A percentile compares a stretch with the other conserved stretches of the same genome.
phyloP scores from a whole-genome alignment of 2,113 vertebrate species.

The Misgurnus anguillicaudatus region DNA sequence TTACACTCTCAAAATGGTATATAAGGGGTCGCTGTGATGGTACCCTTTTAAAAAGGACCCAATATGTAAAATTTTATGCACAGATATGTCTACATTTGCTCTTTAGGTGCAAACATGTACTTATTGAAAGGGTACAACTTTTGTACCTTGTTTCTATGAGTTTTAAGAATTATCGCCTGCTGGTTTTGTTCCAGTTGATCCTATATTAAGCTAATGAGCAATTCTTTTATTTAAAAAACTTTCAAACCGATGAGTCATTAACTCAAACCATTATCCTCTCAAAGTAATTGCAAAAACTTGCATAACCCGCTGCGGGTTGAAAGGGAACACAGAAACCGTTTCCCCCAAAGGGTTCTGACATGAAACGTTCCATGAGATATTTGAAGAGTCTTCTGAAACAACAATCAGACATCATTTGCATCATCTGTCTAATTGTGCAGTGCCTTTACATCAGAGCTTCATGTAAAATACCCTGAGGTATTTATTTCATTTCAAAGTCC shows the following conservation, averaged over 20 bases:
- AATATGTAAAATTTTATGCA: too few species aligned
- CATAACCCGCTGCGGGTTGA: slow-evolving; percentile 22
- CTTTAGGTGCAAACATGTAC: too few species aligned
- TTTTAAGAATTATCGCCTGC: not conserved
- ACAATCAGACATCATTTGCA: slow-evolving; percentile 22
- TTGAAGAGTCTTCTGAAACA: slow-evolving; percentile 4
- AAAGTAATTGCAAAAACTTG: slow-evolving; percentile 17
- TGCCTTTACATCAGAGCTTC: slow-evolving; percentile 7
- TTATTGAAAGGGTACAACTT: too few species aligned
- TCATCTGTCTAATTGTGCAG: slow-evolving; percentile 23
- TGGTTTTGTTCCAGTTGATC: not conserved
- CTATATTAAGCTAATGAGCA: slow-evolving; percentile 1
- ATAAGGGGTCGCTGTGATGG: too few species aligned
- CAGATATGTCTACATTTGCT: too few species aligned
- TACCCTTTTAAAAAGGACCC: too few species aligned
- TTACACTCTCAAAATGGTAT: too few species aligned
- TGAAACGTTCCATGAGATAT: slow-evolving; percentile 17
- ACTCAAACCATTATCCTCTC: not conserved
- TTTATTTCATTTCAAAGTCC: not conserved
- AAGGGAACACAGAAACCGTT: not conserved
- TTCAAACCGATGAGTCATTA: not conserved
- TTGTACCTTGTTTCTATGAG: too few species aligned
- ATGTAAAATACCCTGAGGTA: slow-evolving; percentile 12
- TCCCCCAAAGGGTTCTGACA: slow-evolving; percentile 24
- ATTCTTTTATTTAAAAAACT: not conserved